Evolutionary conservation across 2,113 vertebrate genomes (phyloP).

Genomic region (Pycnonotus jocosus): DNA sequence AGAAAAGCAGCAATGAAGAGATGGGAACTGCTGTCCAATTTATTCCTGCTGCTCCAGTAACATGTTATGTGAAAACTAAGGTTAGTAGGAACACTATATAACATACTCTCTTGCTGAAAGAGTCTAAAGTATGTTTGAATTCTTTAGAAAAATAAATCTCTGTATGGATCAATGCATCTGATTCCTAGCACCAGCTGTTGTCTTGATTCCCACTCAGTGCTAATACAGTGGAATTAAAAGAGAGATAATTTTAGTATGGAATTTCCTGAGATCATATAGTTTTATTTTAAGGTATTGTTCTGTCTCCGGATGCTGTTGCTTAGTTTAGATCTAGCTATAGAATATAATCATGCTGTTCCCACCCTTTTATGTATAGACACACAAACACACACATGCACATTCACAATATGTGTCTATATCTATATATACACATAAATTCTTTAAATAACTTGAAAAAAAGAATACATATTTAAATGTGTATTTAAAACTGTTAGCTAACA

Average conservation of each 20-base stretch:
- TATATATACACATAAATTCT: not conserved
- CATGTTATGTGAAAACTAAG: not conserved
- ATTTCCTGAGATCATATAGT: slow-evolving; percentile 2
- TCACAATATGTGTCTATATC: not conserved
- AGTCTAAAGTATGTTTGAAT: not conserved
- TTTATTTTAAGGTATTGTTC: slow-evolving; percentile 43
- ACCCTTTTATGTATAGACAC: not conserved
- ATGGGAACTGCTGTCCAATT: not conserved
- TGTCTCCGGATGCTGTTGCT: not conserved
- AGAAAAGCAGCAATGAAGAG: not conserved
- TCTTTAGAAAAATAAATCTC: not conserved
- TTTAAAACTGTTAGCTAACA: not conserved
- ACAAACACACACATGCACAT: not conserved
- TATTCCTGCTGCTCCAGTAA: not conserved
- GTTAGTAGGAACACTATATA: not conserved
- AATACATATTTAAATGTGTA: not conserved
- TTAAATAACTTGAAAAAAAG: not conserved
- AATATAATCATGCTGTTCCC: not conserved
- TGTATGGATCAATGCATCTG: not conserved
- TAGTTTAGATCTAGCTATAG: not conserved
- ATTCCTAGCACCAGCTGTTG: not conserved
- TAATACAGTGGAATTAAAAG: not conserved
- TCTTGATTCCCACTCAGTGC: not conserved
- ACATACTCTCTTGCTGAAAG: not conserved
- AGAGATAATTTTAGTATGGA: slow-evolving; percentile 8